A percentile compares a stretch with the other conserved stretches of the same genome.
Conservation (phyloP, 2,113 vertebrate genomes). For the Atractosteus spatula region DNA sequence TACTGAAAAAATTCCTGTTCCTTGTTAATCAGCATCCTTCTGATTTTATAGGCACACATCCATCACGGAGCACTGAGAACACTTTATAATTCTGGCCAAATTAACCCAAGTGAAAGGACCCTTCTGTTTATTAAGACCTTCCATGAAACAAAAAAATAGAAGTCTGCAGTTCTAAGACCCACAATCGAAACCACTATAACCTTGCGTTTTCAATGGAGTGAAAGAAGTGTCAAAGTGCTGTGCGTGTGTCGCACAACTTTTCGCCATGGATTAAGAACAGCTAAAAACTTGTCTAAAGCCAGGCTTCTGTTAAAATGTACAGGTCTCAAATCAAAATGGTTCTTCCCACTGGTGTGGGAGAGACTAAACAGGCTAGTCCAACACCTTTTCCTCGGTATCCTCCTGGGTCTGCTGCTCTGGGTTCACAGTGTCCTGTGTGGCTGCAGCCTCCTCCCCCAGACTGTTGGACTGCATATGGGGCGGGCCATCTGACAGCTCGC, state of each 20-base stretch:
- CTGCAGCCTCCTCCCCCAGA: constrained; percentile 8
- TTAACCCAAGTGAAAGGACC: too few species aligned
- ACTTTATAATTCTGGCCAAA: too few species aligned
- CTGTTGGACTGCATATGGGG: neutral
- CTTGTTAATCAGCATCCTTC: too few species aligned
- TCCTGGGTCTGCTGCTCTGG: neutral
- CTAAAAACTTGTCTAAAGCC: too few species aligned
- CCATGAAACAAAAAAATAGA: neutral
- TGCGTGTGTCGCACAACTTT: neutral
- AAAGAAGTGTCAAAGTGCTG: neutral
- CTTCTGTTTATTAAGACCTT: neutral
- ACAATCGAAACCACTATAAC: neutral
- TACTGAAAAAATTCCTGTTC: too few species aligned
- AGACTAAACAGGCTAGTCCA: neutral
- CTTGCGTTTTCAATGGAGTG: neutral
- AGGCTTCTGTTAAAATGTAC: neutral
- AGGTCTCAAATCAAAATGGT: too few species aligned
- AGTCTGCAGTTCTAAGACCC: neutral
- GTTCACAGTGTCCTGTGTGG: neutral
- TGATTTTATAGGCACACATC: too few species aligned
- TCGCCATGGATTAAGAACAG: too few species aligned
- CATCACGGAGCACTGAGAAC: too few species aligned
- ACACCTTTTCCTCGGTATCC: neutral
- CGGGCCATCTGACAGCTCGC: neutral
- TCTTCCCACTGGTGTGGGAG: neutral